These are phyloP conservation scores for Bothrops jararaca DNA, from an alignment of 2,113 vertebrate species.

Conservation along the genomic window DNA sequence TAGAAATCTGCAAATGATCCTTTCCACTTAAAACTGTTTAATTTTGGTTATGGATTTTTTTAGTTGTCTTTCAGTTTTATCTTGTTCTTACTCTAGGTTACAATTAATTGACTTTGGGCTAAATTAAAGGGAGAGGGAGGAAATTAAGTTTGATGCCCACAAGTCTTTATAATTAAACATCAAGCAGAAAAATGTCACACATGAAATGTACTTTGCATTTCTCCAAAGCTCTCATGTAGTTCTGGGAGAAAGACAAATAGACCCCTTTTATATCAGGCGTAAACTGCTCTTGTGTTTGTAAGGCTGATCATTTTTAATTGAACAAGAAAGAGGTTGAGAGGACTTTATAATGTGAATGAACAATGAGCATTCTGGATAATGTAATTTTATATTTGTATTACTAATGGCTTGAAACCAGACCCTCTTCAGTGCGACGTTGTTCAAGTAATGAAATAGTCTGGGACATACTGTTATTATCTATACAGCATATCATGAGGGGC, in stretches of 20 bases:
- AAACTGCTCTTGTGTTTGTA: neutral
- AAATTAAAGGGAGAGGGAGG: neutral
- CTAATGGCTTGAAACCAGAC: neutral
- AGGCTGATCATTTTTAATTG: neutral
- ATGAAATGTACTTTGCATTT: neutral
- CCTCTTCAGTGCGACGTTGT: neutral
- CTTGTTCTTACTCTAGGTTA: neutral
- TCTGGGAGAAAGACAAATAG: slow-evolving; percentile 12
- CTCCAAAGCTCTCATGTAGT: slow-evolving; percentile 9
- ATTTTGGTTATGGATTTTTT: neutral
- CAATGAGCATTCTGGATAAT: neutral
- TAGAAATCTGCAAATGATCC: neutral
- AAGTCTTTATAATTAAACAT: neutral
- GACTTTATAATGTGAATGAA: neutral
- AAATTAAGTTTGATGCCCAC: neutral
- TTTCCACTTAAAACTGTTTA: neutral
- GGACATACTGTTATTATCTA: neutral
- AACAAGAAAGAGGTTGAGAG: neutral
- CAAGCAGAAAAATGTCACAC: neutral
- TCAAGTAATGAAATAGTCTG: neutral
- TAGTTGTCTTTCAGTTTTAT: neutral
- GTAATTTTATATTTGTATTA: neutral
- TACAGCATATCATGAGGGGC: neutral
- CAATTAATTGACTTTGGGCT: neutral
- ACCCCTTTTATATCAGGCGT: neutral